Evolutionary conservation across 2,888 invertebrate genomes (phyloP).

Genomic region (Dastarcus helophoroides): DNA sequence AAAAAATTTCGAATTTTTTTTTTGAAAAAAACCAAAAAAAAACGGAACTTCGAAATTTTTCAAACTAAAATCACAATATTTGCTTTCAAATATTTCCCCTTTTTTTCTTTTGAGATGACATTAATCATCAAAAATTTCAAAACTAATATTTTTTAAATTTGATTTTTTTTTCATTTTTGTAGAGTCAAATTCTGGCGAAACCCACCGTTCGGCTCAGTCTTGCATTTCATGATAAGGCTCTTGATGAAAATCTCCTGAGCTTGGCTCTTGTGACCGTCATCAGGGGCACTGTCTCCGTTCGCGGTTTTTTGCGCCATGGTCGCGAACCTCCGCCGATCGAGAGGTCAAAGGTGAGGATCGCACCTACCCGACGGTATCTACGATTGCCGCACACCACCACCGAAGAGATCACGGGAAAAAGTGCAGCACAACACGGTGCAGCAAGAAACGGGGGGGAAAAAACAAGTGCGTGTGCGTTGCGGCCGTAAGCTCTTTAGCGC

Average conservation of each 20-base stretch:
- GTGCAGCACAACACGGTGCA: slow-evolving; percentile 26
- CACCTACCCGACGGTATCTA: slow-evolving; percentile 10
- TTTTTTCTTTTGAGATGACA: no score
- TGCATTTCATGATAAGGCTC: slow-evolving; percentile 28
- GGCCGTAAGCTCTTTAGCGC: slow-evolving; percentile 23
- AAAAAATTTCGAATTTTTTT: no score
- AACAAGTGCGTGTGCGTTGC: slow-evolving; percentile 30
- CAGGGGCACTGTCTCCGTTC: slow-evolving; percentile 15
- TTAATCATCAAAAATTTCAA: no score
- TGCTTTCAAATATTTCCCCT: no score
- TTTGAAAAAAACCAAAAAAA: no score
- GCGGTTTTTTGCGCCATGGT: not conserved
- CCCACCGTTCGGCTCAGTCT: slow-evolving; percentile 25
- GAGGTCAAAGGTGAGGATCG: slow-evolving; percentile 3
- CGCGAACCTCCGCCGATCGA: not conserved
- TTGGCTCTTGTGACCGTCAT: slow-evolving; percentile 20
- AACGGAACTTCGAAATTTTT: no score
- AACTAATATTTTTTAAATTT: no score
- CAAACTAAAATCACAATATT: no score
- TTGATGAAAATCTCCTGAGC: slow-evolving; percentile 28
- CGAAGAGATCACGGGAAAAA: slow-evolving; percentile 10
- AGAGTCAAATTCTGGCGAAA: no score
- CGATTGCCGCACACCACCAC: slow-evolving; percentile 1
- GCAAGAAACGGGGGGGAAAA: slow-evolving; percentile 12
- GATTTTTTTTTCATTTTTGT: no score